phyloP scores from a whole-genome alignment of 2,113 vertebrate species.

The Indicator indicator region DNA sequence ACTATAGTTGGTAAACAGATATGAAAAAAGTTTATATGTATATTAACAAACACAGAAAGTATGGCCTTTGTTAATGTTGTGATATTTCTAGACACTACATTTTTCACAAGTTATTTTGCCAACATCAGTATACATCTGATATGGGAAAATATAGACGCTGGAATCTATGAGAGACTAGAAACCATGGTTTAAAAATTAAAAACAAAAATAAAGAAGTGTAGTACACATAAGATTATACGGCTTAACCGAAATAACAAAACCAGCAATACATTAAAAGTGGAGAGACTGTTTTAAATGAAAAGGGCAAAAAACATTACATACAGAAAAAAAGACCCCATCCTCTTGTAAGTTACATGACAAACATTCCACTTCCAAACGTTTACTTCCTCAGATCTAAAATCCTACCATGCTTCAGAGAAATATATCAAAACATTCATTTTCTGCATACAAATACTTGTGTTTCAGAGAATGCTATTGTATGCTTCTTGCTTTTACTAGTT shows the following conservation, averaged over 20 bases:
- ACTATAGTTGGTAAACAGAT: not conserved
- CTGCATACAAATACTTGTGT: not conserved
- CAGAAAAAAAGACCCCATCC: accelerated
- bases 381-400: not conserved
- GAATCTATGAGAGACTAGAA: not conserved
- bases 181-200: not conserved
- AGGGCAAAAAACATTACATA: not conserved
- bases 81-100: not conserved
- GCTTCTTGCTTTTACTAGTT: not conserved
- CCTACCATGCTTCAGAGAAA: not conserved
- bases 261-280: not conserved
- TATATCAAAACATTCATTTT: not conserved
- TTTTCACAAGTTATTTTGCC: not conserved
- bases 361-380: not conserved
- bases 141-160: not conserved
- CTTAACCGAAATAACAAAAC: not conserved
- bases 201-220: not conserved
- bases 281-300: slow-evolving; percentile 14
- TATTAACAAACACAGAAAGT: not conserved
- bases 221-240: not conserved
- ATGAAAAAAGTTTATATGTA: not conserved
- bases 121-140: not conserved
- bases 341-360: not conserved
- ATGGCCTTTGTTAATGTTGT: not conserved
- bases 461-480: not conserved